A percentile compares a stretch with the other conserved stretches of the same genome.
phyloP scores from a whole-genome alignment of 2,888 invertebrate genomes.

The Megalurothrips usitatus region DNA sequence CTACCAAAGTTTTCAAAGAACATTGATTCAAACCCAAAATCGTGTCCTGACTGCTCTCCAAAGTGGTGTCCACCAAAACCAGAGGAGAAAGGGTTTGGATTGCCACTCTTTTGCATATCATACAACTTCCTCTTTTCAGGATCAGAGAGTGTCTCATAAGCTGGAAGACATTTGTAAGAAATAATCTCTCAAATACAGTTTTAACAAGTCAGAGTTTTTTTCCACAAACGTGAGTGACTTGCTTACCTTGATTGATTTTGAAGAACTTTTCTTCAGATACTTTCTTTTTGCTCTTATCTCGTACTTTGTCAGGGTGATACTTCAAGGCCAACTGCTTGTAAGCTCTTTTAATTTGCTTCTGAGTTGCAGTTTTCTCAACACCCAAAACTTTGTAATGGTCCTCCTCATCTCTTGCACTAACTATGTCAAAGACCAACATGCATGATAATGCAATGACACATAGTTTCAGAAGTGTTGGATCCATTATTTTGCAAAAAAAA shows the following conservation, averaged over 20 bases:
- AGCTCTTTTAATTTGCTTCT: constrained; percentile 15
- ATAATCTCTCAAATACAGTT: neutral
- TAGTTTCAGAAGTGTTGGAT: neutral
- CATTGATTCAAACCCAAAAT: constrained; percentile 15
- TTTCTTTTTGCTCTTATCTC: constrained; percentile 5
- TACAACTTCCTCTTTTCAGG: constrained; percentile 7
- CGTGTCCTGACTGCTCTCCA: neutral
- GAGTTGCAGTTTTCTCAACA: neutral
- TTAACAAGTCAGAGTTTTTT: neutral
- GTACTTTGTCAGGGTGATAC: neutral
- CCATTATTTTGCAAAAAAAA: neutral
- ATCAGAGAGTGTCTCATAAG: constrained; percentile 1
- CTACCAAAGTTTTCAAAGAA: neutral
- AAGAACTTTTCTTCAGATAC: neutral
- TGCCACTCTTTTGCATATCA: neutral
- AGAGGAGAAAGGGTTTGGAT: neutral
- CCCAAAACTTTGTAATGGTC: constrained; percentile 10
- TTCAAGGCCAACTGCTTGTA: neutral
- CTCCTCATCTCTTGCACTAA: neutral
- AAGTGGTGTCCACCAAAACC: constrained; percentile 9
- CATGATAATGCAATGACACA: neutral
- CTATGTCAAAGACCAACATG: neutral
- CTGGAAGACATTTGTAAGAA: neutral
- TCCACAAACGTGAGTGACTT: neutral
- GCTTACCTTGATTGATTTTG: constrained; percentile 10